phyloP scores from a whole-genome alignment of 2,888 invertebrate genomes.

The Adela reaumurella region DNA sequence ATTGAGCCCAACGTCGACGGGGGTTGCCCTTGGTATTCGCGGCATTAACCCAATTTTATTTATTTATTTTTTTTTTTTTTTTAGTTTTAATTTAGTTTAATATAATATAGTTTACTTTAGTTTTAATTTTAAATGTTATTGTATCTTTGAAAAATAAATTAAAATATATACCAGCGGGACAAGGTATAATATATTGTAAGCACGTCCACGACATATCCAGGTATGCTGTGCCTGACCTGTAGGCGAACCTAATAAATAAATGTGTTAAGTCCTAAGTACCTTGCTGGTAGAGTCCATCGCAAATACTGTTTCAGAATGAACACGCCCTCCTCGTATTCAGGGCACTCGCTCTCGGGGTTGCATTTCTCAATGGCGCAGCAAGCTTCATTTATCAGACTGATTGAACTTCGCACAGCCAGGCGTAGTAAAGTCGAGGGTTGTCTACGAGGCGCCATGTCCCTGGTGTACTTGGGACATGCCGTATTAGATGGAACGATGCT shows the following conservation, averaged over 20 bases:
- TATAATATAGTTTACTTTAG: not conserved
- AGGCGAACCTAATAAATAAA: no score
- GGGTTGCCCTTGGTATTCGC: no score
- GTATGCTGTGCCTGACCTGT: no score
- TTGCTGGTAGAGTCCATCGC: slow-evolving; percentile 38
- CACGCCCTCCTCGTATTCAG: slow-evolving; percentile 32
- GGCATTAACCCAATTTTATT: no score
- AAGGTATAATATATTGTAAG: not conserved
- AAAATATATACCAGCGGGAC: not conserved
- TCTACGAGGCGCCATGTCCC: slow-evolving; percentile 39
- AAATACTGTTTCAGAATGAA: slow-evolving; percentile 31
- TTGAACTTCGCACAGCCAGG: slow-evolving; percentile 36
- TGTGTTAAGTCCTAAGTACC: slow-evolving; percentile 22
- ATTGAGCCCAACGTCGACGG: not conserved
- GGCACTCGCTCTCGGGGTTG: slow-evolving; percentile 31
- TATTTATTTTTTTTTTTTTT: not conserved
- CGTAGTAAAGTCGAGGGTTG: slow-evolving; percentile 40
- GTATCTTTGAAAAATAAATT: no score
- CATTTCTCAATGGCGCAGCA: slow-evolving; percentile 41
- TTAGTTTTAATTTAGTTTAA: no score
- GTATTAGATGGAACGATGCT: no score
- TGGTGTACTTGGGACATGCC: not conserved
- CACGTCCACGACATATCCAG: no score
- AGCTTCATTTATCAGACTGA: slow-evolving; percentile 39
- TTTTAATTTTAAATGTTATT: no score